These are phyloP conservation scores for Coracopsis vasa DNA, from an alignment of 2,113 vertebrate species.

Conservation along the genomic window DNA sequence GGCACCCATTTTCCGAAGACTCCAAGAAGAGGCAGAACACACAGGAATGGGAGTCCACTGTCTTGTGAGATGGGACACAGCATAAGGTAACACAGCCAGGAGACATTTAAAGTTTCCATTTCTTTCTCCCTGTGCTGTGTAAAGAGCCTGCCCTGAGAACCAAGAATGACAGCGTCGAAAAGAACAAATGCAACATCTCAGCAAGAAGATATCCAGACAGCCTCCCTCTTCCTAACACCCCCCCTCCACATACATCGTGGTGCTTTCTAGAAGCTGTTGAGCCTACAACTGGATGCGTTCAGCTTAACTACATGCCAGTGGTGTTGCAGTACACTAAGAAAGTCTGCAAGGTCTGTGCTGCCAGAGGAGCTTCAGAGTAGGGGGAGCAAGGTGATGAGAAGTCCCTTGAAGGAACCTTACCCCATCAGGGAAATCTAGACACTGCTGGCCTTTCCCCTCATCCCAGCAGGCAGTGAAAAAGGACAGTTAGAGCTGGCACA, in stretches of 20 bases:
- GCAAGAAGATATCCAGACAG: neutral
- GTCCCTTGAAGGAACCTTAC: neutral
- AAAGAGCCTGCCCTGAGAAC: neutral
- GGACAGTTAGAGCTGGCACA: neutral
- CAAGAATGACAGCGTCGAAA: neutral
- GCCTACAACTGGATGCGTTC: neutral
- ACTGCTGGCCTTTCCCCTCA: neutral
- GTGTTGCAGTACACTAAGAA: neutral
- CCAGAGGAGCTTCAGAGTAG: neutral
- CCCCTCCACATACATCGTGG: rapidly evolving
- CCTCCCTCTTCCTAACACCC: neutral
- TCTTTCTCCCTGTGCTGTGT: neutral
- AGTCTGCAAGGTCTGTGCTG: neutral
- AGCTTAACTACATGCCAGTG: neutral
- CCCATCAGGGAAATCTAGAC: rapidly evolving
- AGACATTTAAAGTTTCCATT: neutral
- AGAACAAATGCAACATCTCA: neutral
- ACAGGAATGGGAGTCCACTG: neutral
- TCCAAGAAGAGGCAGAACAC: neutral
- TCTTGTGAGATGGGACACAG: neutral
- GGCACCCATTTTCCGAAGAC: neutral
- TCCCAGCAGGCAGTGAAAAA: neutral
- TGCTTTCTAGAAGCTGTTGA: neutral
- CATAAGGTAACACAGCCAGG: neutral
- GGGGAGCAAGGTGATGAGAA: neutral